Percentiles rank a stretch among this genome's conserved stretches.
Conservation (phyloP, 2,113 vertebrate genomes). For the Taxidea taxus region DNA sequence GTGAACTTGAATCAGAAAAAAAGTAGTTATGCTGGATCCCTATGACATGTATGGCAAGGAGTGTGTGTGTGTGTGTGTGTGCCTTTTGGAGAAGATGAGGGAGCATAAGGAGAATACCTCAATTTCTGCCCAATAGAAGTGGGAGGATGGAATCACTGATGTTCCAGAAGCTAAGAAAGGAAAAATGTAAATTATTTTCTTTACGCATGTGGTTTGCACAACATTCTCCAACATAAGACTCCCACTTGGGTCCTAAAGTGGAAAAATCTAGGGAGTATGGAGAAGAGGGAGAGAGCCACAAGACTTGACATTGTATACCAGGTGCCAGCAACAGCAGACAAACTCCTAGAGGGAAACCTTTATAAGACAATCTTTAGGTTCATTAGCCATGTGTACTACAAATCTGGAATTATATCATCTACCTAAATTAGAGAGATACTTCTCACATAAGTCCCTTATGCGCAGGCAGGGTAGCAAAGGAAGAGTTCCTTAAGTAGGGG, state of each 20-base stretch:
- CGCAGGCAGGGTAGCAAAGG: neutral
- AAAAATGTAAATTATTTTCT: slow-evolving; percentile 81
- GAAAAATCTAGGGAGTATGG: slow-evolving; percentile 65
- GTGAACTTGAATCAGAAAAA: neutral
- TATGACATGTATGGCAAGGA: neutral
- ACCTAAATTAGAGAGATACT: neutral
- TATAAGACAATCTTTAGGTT: neutral
- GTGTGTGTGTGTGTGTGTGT: neutral
- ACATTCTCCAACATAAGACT: slow-evolving; percentile 77
- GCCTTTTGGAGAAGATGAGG: slow-evolving; percentile 63
- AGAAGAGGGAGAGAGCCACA: slow-evolving; percentile 46
- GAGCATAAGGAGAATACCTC: slow-evolving; percentile 79
- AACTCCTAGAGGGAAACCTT: neutral
- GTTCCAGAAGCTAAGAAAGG: slow-evolving; percentile 80
- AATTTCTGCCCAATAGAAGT: slow-evolving; percentile 77
- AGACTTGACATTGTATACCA: slow-evolving; percentile 44
- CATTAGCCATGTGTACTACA: neutral
- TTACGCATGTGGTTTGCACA: slow-evolving; percentile 77
- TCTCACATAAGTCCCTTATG: neutral
- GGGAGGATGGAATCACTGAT: slow-evolving; percentile 78
- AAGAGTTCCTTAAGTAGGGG: neutral
- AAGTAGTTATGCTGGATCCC: slow-evolving; percentile 33
- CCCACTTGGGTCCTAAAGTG: slow-evolving; percentile 76
- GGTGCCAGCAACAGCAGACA: slow-evolving; percentile 18
- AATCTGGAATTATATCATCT: slow-evolving; percentile 13